These are phyloP conservation scores for Pachymerium ferrugineum DNA, from an alignment of 2,888 invertebrate genomes.

Conservation along the genomic window DNA sequence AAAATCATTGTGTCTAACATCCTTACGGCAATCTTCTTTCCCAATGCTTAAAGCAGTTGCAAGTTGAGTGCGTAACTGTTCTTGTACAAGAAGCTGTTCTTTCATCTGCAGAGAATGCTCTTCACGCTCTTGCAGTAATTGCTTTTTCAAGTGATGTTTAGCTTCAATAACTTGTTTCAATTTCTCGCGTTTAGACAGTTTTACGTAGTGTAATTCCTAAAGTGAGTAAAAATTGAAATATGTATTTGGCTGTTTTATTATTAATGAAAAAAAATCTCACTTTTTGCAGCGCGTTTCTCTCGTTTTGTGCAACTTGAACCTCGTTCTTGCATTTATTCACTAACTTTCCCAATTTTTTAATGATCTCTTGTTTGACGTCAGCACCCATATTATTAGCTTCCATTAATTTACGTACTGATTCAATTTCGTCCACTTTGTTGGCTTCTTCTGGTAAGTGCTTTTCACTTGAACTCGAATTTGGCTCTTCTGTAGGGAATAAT, in stretches of 20 bases:
- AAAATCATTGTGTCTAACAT: neutral
- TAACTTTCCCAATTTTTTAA: conserved; percentile 28
- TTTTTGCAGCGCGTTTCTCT: conserved; percentile 10
- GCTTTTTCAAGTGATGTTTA: conserved; percentile 33
- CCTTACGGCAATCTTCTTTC: neutral
- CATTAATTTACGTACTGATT: conserved; percentile 29
- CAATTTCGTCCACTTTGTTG: conserved; percentile 11
- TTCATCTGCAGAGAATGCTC: conserved; percentile 29
- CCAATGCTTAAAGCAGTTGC: neutral
- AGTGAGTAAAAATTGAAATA: neutral
- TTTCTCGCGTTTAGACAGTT: conserved; percentile 30
- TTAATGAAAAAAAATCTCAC: neutral
- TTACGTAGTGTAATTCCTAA: conserved; percentile 34
- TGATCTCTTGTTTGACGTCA: conserved; percentile 6
- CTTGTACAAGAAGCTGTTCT: conserved; percentile 13
- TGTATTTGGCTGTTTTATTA: neutral
- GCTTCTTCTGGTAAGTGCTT: neutral
- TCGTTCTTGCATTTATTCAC: neutral
- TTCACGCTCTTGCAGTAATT: conserved; percentile 30
- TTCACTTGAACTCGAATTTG: too few relatives aligned
- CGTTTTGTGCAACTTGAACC: neutral
- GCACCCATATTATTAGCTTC: conserved; percentile 16
- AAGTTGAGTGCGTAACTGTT: neutral
- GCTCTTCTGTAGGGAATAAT: neutral
- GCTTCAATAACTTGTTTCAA: conserved; percentile 32